Percentiles rank a stretch among this genome's conserved stretches.
phyloP scores from a whole-genome alignment of 2,888 invertebrate species.

The Stenotaenia linearis region DNA sequence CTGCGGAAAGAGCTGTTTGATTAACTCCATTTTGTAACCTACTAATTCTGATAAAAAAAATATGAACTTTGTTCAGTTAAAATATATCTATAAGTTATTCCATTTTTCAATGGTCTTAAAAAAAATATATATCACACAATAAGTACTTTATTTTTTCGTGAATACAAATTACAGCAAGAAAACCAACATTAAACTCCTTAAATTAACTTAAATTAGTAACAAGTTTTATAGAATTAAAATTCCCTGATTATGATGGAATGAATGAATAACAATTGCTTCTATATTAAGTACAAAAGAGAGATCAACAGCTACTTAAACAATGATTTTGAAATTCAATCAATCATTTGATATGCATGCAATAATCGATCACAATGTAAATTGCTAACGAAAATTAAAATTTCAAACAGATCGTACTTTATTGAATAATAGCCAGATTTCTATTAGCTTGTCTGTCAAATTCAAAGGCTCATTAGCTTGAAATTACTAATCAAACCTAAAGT shows the following conservation, averaged over 20 bases:
- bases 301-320: not conserved
- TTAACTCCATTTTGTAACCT: slow-evolving; percentile 1
- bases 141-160: not conserved
- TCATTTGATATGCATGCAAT: not conserved
- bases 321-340: no score
- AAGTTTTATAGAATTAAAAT: not conserved
- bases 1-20: not conserved
- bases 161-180: not conserved
- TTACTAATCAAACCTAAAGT: no score
- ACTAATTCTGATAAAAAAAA: no score
- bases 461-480: no score
- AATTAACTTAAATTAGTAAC: no score
- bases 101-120: no score
- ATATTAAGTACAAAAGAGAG: not conserved
- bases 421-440: no score
- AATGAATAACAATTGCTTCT: not conserved
- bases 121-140: not conserved
- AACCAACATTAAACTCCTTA: not conserved
- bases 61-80: not conserved
- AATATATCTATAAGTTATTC: no score
- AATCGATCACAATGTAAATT: not conserved
- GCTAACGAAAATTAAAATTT: no score
- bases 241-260: not conserved
- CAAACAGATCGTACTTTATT: no score
- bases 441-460: no score